Conservation (phyloP, 2,797 vertebrate species). For the Chromobotia macracanthus region DNA sequence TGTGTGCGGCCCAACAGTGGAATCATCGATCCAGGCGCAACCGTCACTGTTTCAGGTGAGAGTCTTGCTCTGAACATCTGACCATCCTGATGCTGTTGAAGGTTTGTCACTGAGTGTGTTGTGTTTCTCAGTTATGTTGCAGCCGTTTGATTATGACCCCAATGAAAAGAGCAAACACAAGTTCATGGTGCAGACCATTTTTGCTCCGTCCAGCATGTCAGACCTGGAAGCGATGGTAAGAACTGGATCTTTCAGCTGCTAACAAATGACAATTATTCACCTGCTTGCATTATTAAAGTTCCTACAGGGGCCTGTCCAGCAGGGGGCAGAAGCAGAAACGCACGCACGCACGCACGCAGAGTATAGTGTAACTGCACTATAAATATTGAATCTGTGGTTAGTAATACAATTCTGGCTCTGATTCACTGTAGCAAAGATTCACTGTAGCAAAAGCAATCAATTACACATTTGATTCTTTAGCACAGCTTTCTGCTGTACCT, state of each 20-base stretch:
- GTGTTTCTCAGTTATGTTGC: conserved; percentile 82
- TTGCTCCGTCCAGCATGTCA: conserved; percentile 81
- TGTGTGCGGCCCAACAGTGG: conserved; percentile 90
- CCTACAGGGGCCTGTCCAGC: no score
- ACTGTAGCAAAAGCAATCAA: no score
- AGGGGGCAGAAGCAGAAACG: conserved; percentile 35
- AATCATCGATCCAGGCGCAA: conserved; percentile 82
- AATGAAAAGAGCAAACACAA: conserved; percentile 93
- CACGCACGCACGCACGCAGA: background rate
- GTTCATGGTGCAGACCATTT: conserved; percentile 92
- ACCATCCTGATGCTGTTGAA: background rate
- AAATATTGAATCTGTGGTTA: no score
- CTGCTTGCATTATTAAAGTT: background rate
- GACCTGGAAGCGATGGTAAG: conserved; percentile 87
- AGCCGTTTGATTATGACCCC: conserved; percentile 90
- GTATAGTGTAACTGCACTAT: no score
- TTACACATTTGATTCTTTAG: no score
- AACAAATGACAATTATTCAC: background rate
- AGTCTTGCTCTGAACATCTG: conserved; percentile 25
- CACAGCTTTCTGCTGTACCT: no score
- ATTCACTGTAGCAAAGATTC: no score
- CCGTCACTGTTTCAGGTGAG: conserved; percentile 86
- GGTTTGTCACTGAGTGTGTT: no score
- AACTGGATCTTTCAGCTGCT: background rate
- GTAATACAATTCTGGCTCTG: no score